Evolutionary conservation across 1,140 invertebrate species (phyloP), one percentile per base, ranked within the genome.

Genomic region (Thalassaphorura encarpata): DNA sequence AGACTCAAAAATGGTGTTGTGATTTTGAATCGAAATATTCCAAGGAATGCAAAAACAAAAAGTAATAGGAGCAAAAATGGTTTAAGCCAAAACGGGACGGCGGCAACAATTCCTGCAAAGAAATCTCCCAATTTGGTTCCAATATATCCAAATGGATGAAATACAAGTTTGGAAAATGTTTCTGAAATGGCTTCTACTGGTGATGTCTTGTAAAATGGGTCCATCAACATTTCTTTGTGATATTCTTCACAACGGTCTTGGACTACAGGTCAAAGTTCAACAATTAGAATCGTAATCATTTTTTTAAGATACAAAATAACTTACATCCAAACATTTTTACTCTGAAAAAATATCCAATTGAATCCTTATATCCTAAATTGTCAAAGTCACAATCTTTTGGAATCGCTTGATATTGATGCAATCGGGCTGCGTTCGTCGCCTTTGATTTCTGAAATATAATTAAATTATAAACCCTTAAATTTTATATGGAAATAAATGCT

Each of bases 321-420:
- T 56, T 58, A 62, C 60, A 52, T 52, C 45, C 41, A 31, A 33
- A 13, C 1, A 62, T 1, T 21, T 53, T n/a, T 24, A 59, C 56
- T 6, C 61, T 46, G 19, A 63, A 13, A 40, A 29, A 60, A 26
- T 56, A 63, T 16, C 21, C 5, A n/a, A 55, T 18, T 1, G 28
- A 43, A 2, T 60, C 45, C 4, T 27, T 24, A 1, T 8, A 42
- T 16, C 49, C 39, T 1, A 60, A 41, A 51, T 49, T 56, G 11
- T 63, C 39, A 45, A 50, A 63, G n/a, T 60, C 42, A 40, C 62
- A 63, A 29, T 63, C 62, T 39, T 56, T 52, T 31, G 62, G 62
- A 26, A 49, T 19, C 3, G 16, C 5, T 4, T 26, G 18, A 16
- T 48, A 45, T 36, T 63, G 62, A 3, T 54, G 24, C 19, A 60